These are phyloP conservation scores for Amphiprion ocellaris DNA, from an alignment of 2,113 vertebrate genomes.

Conservation along the genomic window DNA sequence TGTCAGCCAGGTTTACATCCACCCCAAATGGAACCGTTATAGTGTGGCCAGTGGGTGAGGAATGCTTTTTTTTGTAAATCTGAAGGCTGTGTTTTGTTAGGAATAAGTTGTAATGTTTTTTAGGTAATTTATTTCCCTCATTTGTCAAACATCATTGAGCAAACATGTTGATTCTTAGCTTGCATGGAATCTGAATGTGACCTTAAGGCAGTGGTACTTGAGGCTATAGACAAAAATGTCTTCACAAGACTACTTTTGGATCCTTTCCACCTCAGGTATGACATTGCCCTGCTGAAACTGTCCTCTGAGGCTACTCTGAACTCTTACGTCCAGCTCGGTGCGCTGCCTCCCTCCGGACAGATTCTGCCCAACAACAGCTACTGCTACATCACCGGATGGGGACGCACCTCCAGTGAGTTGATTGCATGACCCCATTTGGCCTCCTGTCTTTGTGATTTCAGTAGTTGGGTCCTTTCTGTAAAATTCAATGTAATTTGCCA, in stretches of 20 bases:
- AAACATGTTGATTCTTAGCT: neutral
- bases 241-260: neutral
- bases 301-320: conserved; percentile 79
- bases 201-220: neutral
- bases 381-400: conserved; percentile 93
- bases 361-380: conserved; percentile 84
- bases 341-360: conserved; percentile 80
- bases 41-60: conserved; percentile 76
- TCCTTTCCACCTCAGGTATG: conserved; percentile 50
- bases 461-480: neutral
- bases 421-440: neutral
- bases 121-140: too few species aligned
- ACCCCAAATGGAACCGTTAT: conserved; percentile 78
- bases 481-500: neutral
- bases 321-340: conserved; percentile 84
- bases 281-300: conserved; percentile 86
- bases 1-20: conserved; percentile 77
- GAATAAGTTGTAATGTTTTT: neutral
- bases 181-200: neutral
- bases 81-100: neutral
- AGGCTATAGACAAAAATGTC: neutral
- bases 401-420: conserved; percentile 86
- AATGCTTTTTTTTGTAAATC: too few species aligned
- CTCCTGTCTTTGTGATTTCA: neutral
- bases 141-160: neutral